Evolutionary conservation across 2,797 vertebrate genomes (phyloP).

Genomic region (Graptemys geographica): DNA sequence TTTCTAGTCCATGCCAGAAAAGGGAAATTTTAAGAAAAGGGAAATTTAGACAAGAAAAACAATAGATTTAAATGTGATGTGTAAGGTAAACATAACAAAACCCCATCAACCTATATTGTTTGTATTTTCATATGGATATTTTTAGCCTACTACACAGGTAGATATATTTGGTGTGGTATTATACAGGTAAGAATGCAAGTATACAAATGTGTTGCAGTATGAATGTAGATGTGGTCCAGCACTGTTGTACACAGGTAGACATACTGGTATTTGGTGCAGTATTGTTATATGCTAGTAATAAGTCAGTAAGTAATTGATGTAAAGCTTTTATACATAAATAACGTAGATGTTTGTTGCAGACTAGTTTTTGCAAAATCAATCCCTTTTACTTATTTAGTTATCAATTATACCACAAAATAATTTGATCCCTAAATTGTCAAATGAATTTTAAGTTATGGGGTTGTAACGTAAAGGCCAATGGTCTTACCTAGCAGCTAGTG

Average conservation of each 20-base stretch:
- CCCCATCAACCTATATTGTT: background rate
- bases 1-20: too few species aligned
- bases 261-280: background rate
- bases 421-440: background rate
- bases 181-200: background rate
- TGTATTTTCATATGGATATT: background rate
- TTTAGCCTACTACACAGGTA: background rate
- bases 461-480: accelerated
- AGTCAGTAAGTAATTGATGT: too few species aligned
- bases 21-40: background rate
- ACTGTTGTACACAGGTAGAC: background rate
- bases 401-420: background rate
- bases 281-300: too few species aligned
- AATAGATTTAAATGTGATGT: background rate
- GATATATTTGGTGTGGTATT: background rate
- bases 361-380: background rate
- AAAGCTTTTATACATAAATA: too few species aligned
- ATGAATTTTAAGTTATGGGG: background rate
- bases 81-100: background rate
- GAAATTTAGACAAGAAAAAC: background rate
- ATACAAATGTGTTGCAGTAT: background rate
- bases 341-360: background rate
- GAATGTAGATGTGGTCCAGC: background rate
- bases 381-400: background rate
- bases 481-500: background rate